A percentile compares a stretch with the other conserved stretches of the same genome.
Evolutionary conservation across 2,888 invertebrate genomes (phyloP).

Genomic region (Ichneumon xanthorius): DNA sequence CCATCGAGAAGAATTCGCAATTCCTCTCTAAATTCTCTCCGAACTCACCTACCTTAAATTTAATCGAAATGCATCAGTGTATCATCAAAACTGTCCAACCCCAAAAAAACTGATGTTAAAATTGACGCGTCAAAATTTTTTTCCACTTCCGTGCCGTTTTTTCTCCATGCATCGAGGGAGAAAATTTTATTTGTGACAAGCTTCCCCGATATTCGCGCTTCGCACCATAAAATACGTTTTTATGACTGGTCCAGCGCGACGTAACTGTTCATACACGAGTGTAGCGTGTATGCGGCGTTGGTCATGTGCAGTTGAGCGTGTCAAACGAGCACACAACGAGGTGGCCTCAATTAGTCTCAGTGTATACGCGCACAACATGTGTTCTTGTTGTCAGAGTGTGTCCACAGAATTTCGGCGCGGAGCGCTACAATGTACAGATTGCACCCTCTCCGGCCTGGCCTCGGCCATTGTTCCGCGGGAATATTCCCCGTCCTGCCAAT

Average conservation of each 20-base stretch:
- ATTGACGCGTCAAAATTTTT: background rate
- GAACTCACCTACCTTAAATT: too few species aligned
- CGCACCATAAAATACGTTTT: constrained; percentile 47
- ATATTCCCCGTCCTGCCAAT: background rate
- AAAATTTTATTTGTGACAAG: constrained; percentile 44
- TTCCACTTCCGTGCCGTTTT: background rate
- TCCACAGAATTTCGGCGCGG: constrained; percentile 16
- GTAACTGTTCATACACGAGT: background rate
- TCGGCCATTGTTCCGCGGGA: background rate
- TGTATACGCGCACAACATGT: constrained; percentile 19
- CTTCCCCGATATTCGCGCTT: constrained; percentile 42
- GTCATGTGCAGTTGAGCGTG: constrained; percentile 35
- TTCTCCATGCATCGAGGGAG: background rate
- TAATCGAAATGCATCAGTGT: too few species aligned
- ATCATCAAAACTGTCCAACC: too few species aligned
- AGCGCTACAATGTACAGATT: background rate
- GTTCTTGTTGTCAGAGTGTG: constrained; percentile 1
- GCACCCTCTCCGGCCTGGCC: background rate
- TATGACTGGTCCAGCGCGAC: constrained; percentile 37
- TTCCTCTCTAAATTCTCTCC: too few species aligned
- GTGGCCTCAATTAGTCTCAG: constrained; percentile 60
- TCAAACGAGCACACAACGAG: constrained; percentile 38
- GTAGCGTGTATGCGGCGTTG: constrained; percentile 10
- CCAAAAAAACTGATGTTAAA: background rate
- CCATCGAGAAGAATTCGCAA: too few species aligned